These are phyloP conservation scores for Halictus quadricinctus DNA, from an alignment of 2,888 invertebrate species.

Conservation along the genomic window DNA sequence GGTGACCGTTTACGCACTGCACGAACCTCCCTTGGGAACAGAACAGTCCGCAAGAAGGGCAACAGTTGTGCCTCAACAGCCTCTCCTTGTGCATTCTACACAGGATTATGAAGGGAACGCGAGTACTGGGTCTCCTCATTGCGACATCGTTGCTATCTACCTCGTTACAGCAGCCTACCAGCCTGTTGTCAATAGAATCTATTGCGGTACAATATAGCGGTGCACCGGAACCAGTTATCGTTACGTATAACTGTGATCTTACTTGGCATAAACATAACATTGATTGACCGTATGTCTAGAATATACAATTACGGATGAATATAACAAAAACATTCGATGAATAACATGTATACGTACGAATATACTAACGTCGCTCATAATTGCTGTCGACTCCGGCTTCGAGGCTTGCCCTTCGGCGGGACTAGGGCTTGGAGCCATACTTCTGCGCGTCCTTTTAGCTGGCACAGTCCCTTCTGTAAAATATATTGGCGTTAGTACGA, in stretches of 20 bases:
- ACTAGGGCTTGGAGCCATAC: conserved; percentile 80
- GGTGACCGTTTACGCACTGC: conserved; percentile 90
- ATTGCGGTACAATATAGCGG: conserved; percentile 89
- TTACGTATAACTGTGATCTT: conserved; percentile 84
- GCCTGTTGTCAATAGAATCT: conserved; percentile 88
- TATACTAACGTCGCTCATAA: conserved; percentile 77
- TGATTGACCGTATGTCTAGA: conserved; percentile 78
- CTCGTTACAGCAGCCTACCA: conserved; percentile 92
- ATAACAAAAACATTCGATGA: conserved; percentile 12
- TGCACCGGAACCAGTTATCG: conserved; percentile 83
- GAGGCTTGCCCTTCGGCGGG: conserved; percentile 81
- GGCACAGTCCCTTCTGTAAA: conserved; percentile 75
- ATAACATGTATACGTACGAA: conserved; percentile 4
- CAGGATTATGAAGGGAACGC: conserved; percentile 91
- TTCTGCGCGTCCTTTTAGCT: conserved; percentile 77
- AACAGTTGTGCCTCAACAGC: conserved; percentile 92
- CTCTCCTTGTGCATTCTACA: conserved; percentile 91
- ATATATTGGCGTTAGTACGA: conserved; percentile 15
- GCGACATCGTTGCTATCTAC: conserved; percentile 84
- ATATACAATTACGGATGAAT: conserved; percentile 23
- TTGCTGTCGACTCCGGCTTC: conserved; percentile 82
- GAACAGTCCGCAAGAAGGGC: conserved; percentile 94
- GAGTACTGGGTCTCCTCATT: conserved; percentile 87
- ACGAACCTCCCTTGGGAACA: conserved; percentile 95
- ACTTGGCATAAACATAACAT: conserved; percentile 84